Conservation (phyloP, 2,797 vertebrate species). For the Girardinus metallicus region DNA sequence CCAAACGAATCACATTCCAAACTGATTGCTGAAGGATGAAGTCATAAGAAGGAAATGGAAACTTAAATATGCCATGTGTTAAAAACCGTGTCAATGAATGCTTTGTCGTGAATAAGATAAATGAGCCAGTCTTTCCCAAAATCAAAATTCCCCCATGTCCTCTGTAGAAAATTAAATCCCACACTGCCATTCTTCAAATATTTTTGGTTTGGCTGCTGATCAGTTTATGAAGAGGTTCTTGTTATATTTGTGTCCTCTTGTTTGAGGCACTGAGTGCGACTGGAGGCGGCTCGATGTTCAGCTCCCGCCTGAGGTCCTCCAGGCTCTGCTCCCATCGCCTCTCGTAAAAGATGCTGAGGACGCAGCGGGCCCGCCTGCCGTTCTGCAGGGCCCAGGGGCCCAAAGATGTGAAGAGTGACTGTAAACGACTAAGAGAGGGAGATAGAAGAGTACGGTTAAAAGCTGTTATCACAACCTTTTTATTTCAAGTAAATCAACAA, state of each 20-base stretch:
- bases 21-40: neutral
- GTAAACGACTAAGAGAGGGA: slow-evolving; percentile 78
- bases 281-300: slow-evolving; percentile 85
- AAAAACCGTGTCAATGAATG: neutral
- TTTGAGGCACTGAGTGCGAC: slow-evolving; percentile 24
- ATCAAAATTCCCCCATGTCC: slow-evolving; percentile 16
- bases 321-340: slow-evolving; percentile 92
- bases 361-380: slow-evolving; percentile 79
- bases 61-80: neutral
- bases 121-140: slow-evolving; percentile 9
- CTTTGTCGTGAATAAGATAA: neutral
- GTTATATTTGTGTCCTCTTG: slow-evolving; percentile 2
- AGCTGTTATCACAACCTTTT: neutral
- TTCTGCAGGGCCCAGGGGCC: slow-evolving; percentile 90
- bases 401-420: slow-evolving; percentile 81
- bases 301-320: slow-evolving; percentile 85
- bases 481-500: neutral
- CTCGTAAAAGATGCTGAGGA: slow-evolving; percentile 92
- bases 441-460: neutral
- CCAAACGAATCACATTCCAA: neutral
- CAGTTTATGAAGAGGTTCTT: neutral
- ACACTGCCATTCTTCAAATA: neutral
- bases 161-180: neutral
- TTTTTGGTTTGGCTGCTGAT: slow-evolving; percentile 2
- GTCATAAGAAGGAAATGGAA: neutral